phyloP scores from a whole-genome alignment of 2,888 invertebrate genomes.

The Dysmachus trigonus region DNA sequence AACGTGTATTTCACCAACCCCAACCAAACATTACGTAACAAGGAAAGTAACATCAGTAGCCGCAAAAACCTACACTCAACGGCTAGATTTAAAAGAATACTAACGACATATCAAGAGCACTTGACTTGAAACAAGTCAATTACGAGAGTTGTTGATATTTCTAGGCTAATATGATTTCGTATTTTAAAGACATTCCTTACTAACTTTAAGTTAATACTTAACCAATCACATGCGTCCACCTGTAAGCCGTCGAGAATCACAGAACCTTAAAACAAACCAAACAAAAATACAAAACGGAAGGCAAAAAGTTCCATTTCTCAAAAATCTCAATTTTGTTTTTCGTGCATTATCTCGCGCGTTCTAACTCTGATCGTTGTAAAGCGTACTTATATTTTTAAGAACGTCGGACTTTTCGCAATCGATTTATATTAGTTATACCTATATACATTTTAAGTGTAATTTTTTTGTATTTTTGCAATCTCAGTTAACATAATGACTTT shows the following conservation, averaged over 20 bases:
- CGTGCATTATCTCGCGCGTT: neutral
- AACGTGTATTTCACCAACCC: neutral
- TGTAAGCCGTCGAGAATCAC: neutral
- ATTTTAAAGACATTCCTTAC: constrained; percentile 16
- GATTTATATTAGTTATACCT: neutral
- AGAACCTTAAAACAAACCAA: neutral
- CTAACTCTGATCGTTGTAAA: neutral
- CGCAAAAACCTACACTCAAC: too few relatives aligned
- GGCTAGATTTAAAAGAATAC: neutral
- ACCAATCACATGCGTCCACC: neutral
- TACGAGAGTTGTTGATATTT: constrained; percentile 10
- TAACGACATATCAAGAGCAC: constrained; percentile 23
- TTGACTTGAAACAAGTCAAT: constrained; percentile 16
- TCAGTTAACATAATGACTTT: neutral
- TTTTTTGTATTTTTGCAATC: neutral
- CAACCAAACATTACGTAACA: neutral
- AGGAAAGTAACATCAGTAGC: neutral
- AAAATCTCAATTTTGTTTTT: constrained; percentile 4
- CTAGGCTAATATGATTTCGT: constrained; percentile 2
- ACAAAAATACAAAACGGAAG: neutral
- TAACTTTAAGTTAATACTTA: constrained; percentile 18
- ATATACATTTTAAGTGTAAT: neutral
- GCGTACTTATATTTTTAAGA: constrained; percentile 3
- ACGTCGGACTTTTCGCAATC: neutral
- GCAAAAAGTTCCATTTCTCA: neutral